These are phyloP conservation scores for Sitta europaea DNA, from an alignment of 2,113 vertebrate species.

Conservation along the genomic window DNA sequence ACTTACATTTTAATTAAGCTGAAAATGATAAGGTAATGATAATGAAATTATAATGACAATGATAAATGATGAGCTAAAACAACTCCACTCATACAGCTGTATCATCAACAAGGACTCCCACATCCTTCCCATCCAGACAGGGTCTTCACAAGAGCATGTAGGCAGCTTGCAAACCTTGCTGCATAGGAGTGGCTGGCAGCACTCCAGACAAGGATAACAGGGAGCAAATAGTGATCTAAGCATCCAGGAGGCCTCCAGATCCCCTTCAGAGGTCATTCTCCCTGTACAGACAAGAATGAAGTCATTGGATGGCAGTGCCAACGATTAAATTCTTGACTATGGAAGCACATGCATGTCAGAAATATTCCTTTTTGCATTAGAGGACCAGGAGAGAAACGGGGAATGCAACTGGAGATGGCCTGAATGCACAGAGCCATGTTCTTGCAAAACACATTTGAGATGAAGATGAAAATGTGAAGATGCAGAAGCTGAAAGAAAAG, in stretches of 20 bases:
- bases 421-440: background rate
- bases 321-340: background rate
- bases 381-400: background rate
- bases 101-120: background rate
- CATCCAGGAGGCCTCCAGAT: background rate
- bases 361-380: background rate
- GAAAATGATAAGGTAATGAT: background rate
- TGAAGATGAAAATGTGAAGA: background rate
- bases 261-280: background rate
- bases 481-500: background rate
- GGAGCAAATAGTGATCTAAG: background rate
- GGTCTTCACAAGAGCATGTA: background rate
- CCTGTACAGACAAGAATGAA: background rate
- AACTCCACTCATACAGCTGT: background rate
- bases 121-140: background rate
- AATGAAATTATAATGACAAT: background rate
- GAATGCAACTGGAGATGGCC: background rate
- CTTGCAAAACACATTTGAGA: background rate
- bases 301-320: background rate
- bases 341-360: background rate
- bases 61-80: background rate
- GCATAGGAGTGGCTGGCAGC: background rate
- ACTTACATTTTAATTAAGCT: background rate
- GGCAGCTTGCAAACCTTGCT: background rate
- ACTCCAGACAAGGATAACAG: background rate